A percentile compares a stretch with the other conserved stretches of the same genome.
Conservation (phyloP, 2,888 invertebrate genomes). For the Ophioninae sp. region DNA sequence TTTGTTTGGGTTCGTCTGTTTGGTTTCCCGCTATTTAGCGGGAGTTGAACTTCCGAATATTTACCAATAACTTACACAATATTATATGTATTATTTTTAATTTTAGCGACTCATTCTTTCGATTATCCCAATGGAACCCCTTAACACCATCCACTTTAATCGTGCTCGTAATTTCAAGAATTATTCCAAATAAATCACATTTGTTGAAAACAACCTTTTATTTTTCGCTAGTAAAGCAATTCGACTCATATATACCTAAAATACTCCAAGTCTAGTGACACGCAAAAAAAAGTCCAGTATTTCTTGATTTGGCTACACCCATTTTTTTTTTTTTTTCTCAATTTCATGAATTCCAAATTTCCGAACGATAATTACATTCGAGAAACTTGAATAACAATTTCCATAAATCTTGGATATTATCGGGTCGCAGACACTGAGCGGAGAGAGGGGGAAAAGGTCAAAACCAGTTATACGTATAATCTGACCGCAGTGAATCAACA, state of each 20-base stretch:
- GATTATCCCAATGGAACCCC: neutral
- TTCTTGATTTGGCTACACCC: neutral
- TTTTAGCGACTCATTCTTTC: too few relatives aligned
- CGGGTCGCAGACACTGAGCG: neutral
- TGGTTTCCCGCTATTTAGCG: too few relatives aligned
- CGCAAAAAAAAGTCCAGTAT: neutral
- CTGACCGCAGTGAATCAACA: neutral
- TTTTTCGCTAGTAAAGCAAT: neutral
- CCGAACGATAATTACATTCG: neutral
- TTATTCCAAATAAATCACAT: neutral
- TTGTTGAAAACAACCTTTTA: neutral
- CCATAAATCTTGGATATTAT: neutral
- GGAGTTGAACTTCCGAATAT: too few relatives aligned
- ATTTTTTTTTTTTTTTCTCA: neutral
- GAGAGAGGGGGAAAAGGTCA: neutral
- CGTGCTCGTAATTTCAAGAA: neutral
- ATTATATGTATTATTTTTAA: too few relatives aligned
- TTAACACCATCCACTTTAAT: neutral
- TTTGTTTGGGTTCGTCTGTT: too few relatives aligned
- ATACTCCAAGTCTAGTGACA: neutral
- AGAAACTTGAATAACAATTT: constrained; percentile 2
- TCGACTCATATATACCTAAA: neutral
- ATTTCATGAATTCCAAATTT: neutral
- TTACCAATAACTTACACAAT: too few relatives aligned
- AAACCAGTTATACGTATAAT: constrained; percentile 9